Evolutionary conservation across 2,888 invertebrate genomes (phyloP).

Genomic region (Eristalis arbustorum): DNA sequence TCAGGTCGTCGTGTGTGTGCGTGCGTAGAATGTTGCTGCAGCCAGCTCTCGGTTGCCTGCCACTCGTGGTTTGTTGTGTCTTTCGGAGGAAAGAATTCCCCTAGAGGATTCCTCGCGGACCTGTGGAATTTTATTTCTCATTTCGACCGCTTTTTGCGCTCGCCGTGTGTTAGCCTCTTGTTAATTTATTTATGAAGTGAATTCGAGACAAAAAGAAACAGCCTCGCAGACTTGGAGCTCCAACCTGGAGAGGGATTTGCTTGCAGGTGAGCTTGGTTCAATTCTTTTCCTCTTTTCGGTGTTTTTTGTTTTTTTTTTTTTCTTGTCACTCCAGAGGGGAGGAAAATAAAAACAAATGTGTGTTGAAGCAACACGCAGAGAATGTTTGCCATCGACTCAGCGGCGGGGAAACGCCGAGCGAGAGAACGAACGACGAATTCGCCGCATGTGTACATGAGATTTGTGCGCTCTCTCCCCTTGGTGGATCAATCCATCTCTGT

Average conservation of each 20-base stretch:
- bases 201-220: constrained; percentile 30
- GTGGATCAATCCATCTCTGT: constrained; percentile 10
- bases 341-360: neutral
- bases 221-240: constrained; percentile 4
- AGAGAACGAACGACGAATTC: constrained; percentile 39
- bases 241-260: constrained; percentile 49
- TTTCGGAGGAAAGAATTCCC: constrained; percentile 63
- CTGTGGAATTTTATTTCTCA: constrained; percentile 51
- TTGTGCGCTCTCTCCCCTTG: constrained; percentile 14
- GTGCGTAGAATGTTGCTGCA: constrained; percentile 6
- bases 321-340: neutral
- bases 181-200: constrained; percentile 67
- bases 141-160: constrained; percentile 28
- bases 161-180: constrained; percentile 9
- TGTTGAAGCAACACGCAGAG: neutral
- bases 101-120: constrained; percentile 57
- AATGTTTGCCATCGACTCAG: neutral
- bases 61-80: constrained; percentile 37
- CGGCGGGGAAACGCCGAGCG: constrained; percentile 6
- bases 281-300: neutral
- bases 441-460: constrained; percentile 25
- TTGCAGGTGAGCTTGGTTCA: constrained; percentile 42
- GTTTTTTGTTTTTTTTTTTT: no score
- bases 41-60: constrained; percentile 11
- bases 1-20: neutral